Percentiles rank a stretch among this genome's conserved stretches.
These are phyloP conservation scores for Drosophila antonietae DNA, from an alignment of 2,888 invertebrate genomes.

Conservation along the genomic window DNA sequence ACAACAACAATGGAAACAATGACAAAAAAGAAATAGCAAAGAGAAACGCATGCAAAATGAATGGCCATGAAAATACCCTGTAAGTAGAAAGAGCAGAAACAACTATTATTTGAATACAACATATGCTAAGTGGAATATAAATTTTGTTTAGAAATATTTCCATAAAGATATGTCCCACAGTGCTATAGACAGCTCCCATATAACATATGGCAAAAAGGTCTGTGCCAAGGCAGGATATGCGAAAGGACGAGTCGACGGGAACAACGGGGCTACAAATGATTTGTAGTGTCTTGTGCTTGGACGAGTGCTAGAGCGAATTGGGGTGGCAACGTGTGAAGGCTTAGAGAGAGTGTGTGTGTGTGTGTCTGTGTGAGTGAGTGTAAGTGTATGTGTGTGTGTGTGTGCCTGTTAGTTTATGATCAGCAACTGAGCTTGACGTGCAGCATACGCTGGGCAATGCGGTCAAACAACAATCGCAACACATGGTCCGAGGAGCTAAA, in stretches of 20 bases:
- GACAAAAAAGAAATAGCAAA: slow-evolving; percentile 49
- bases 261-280: slow-evolving; percentile 61
- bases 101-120: neutral
- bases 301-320: slow-evolving; percentile 19
- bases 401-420: slow-evolving; percentile 69
- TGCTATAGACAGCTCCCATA: no score
- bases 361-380: slow-evolving; percentile 8
- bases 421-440: slow-evolving; percentile 70
- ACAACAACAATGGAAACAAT: slow-evolving; percentile 64
- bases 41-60: slow-evolving; percentile 25
- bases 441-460: slow-evolving; percentile 65
- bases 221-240: slow-evolving; percentile 7
- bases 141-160: neutral
- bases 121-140: no score
- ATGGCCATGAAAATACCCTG: slow-evolving; percentile 31
- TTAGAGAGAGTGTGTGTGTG: slow-evolving; percentile 33
- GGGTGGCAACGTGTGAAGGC: slow-evolving; percentile 12
- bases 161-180: neutral
- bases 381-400: slow-evolving; percentile 30
- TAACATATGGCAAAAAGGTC: neutral
- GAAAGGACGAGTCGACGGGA: slow-evolving; percentile 19
- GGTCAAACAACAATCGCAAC: slow-evolving; percentile 60
- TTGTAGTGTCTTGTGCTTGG: slow-evolving; percentile 55
- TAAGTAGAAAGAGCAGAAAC: neutral
- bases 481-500: slow-evolving; percentile 21